Base-by-base conservation (phyloP, 2,797 vertebrate species). In the Arnoldichthys spilopterus region DNA sequence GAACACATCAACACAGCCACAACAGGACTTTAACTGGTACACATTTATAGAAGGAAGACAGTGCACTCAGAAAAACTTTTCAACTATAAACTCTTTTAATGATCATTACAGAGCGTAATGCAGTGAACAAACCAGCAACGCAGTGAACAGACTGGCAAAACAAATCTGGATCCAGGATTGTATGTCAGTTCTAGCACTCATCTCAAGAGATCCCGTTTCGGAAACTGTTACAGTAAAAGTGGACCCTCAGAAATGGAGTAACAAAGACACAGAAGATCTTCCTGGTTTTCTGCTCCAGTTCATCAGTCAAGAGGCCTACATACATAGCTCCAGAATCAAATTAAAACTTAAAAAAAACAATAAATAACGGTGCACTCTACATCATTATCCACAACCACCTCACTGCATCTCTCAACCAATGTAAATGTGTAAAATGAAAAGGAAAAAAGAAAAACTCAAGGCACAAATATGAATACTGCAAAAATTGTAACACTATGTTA, bases 401-500 rank as follows among this genome's bases (percentile, higher is more conserved):
- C 77, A 86, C 81, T 81, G 82, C 85, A 90, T 85, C 81, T 87
- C 83, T 86, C 87, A 82, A 86, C 63, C 83, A 86, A 87, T 82
- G 77, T 58, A 74, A 74, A 68, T 85, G 58, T 59, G 30, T 18
- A 32, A 34, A 34, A 62, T 3, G 7, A 37, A n/a, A 83, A 83
- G 56, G 68, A 74, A 53, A 59, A 84, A 75, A 85, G 76, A 81
- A 28, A 64, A 89, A 90, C 76, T 87, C 87, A 91, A 93, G 92
- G 91, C 93, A 93, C 92, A 90, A 90, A 90, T 85, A 92, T 90
- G 87, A 93, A 92, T 90, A 92, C 91, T 91, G 91, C 89, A 88
- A 89, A 79, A 88, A 83, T 80, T 79, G 80, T 85, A 82, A 85
- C 83, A 86, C 78, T 74, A 80, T 76, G 85, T 83, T 83, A 89